Base-by-base conservation (phyloP, 2,113 vertebrate species). In the Petaurus breviceps region DNA sequence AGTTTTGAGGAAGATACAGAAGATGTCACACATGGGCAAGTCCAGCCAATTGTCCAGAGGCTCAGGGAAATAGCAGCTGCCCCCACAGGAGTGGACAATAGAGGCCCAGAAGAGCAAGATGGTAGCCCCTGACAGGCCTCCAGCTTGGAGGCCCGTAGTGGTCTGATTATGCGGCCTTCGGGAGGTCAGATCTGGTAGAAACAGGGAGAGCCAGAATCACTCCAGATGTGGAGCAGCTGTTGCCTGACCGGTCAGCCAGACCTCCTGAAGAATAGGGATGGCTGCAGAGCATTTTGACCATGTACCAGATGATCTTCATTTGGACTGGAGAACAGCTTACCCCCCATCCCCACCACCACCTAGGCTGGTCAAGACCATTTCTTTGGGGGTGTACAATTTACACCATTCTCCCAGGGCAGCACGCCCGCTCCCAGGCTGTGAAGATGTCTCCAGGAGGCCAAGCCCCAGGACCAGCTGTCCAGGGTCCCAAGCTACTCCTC, bases 161-260 rank as follows among this genome's bases (percentile, higher is more conserved):
- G 96, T 91, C 94, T 92, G 96, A 95, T 97, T 89, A 25, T 1
- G 1, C 92, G 95, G 97, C 95, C 95, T 96, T 89, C 92, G 92
- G 51, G 96, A 97, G 97, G 97, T 97, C 97, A 97, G 96, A 94
- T 37, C 1, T 92, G 92, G 89, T 94, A 92, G 96, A 96, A 96
- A 95, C 92, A 91, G 90, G 90, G 93, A 3, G 37, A 95, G 94
- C 91, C 94, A 92, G 95, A 96, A 90, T 23, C 84, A 26, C 68
- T 93, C 95, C 97, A 98, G 97, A 96, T 98, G 97, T 57, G 90
- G 47, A 46, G 11, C 98, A 98, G 97, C 97, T 98, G 98, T 96
- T 96, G 51, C 26, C 95, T 97, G 97, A 97, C 96, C 52, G 93
- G 97, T 97, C 97, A 97, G 91, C 91, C 96, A 98, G 97, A 96